Evolutionary conservation across 2,113 vertebrate species (phyloP).

Genomic region (Microtus pennsylvanicus): DNA sequence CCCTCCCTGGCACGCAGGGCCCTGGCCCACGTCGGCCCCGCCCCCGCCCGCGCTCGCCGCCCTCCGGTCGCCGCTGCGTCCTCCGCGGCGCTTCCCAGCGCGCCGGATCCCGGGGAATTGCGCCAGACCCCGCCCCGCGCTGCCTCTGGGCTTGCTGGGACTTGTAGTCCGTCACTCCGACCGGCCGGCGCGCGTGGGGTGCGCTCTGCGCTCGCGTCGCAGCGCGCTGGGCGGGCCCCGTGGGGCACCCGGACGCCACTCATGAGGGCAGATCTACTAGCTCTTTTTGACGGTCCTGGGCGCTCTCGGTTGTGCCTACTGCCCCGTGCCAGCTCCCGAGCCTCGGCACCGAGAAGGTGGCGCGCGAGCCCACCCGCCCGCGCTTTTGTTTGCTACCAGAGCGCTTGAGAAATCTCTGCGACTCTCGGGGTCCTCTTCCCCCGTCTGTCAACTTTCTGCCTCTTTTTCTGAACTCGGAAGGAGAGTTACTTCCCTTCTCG

Average conservation of each 20-base stretch:
- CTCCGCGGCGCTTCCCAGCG: slow-evolving; percentile 56
- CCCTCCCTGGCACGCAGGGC: slow-evolving; percentile 72
- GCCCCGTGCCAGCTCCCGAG: neutral
- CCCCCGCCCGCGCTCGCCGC: slow-evolving; percentile 63
- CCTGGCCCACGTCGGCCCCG: slow-evolving; percentile 78
- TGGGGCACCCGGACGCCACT: neutral
- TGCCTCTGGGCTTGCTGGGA: slow-evolving; percentile 71
- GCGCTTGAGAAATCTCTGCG: neutral
- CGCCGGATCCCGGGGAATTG: slow-evolving; percentile 49
- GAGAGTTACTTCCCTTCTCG: neutral
- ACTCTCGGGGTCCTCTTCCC: neutral
- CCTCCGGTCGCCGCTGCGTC: slow-evolving; percentile 65
- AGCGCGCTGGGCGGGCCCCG: neutral
- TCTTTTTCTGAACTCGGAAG: neutral
- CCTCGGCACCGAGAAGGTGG: neutral
- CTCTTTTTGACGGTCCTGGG: too few relatives aligned
- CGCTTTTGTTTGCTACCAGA: neutral
- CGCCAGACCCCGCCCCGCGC: slow-evolving; percentile 64
- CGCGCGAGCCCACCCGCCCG: neutral
- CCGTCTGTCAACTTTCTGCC: neutral
- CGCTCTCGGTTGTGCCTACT: neutral
- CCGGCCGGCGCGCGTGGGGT: neutral
- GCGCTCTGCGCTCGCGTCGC: neutral
- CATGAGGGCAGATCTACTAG: too few relatives aligned
- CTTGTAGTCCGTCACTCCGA: slow-evolving; percentile 66